Base-by-base conservation (phyloP, 2,888 invertebrate genomes). In the Cheilosia soror region DNA sequence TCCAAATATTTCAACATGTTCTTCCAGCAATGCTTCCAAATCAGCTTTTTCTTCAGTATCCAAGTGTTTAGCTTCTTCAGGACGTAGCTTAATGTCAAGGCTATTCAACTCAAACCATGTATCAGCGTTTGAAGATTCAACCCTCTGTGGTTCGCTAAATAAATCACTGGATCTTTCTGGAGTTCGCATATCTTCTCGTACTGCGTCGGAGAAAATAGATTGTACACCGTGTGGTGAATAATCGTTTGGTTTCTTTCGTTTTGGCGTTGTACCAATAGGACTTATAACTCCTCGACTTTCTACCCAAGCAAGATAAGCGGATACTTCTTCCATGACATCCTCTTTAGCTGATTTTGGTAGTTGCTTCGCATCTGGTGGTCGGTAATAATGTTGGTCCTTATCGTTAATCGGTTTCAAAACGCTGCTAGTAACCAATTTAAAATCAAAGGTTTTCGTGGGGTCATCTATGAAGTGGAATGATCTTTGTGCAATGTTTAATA, bases 61-160 rank as follows among this genome's bases (percentile, higher is more conserved):
- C 11, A 31, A n/a, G 5, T 63, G 31, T 20, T 49, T 20, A 0
- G 31, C 63, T 47, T 63, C 63, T 20, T 63, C 49, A 42, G 63
- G 47, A 2, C 33, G 49, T 9, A 49, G 33, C n/a, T 63, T 33
- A 13, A 63, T 63, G 15, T 47, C 89, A 25, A 0, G 37, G 25
- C 49, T 40, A 2, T 6, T 11, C 0, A 40, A 7, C 40, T 40
- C 1, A 40, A 40, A 40, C 40, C 40, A 40, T 1, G 9, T 7
- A 40, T 40, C 40, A 40, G 40, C 11, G 7, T 40, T 40, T 40
- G 40, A 40, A 6, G 40, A 2, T 40, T 40, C 2, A 0, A 40
- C 40, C 40, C n/a, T n/a, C n/a, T n/a, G n/a, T n/a, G n/a, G n/a
- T n/a, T n/a, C n/a, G n/a, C 40, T 6, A 40, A 40, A 40, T 40